phyloP scores from a whole-genome alignment of 2,888 invertebrate genomes.

The Eupsilia transversa region DNA sequence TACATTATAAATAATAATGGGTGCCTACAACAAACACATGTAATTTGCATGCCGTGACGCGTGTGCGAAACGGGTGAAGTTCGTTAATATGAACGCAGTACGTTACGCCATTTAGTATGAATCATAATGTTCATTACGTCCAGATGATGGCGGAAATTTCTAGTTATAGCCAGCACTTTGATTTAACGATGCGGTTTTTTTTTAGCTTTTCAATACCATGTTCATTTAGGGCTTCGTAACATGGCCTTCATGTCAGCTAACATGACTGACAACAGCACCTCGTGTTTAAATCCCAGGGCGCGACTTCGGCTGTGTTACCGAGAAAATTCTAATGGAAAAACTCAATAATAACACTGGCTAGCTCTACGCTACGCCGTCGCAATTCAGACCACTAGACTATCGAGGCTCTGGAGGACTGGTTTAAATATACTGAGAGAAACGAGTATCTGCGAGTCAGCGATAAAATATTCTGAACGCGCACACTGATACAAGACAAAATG shows the following conservation, averaged over 20 bases:
- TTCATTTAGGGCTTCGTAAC: not conserved
- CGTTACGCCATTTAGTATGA: constrained; percentile 52
- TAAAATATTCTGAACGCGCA: not conserved
- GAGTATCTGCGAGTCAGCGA: not conserved
- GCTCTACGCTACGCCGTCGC: not conserved
- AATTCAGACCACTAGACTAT: not conserved
- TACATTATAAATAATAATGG: constrained; percentile 49
- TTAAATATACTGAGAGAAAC: constrained; percentile 2
- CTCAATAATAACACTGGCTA: not conserved
- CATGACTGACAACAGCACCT: not conserved
- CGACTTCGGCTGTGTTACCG: too few relatives aligned
- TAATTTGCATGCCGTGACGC: constrained; percentile 55
- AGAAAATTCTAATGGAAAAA: not conserved
- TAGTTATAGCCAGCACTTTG: constrained; percentile 25
- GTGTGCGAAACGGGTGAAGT: constrained; percentile 48
- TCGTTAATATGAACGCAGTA: constrained; percentile 53
- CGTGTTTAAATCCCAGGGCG: not conserved
- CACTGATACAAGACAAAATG: not conserved
- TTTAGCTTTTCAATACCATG: not conserved
- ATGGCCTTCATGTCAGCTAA: not conserved
- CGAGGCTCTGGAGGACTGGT: not conserved
- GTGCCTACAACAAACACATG: constrained; percentile 43
- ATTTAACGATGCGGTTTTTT: constrained; percentile 17
- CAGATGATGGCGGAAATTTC: constrained; percentile 41
- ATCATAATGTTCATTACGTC: constrained; percentile 53